phyloP scores from a whole-genome alignment of 2,888 invertebrate species.

The Andrena haemorrhoa region DNA sequence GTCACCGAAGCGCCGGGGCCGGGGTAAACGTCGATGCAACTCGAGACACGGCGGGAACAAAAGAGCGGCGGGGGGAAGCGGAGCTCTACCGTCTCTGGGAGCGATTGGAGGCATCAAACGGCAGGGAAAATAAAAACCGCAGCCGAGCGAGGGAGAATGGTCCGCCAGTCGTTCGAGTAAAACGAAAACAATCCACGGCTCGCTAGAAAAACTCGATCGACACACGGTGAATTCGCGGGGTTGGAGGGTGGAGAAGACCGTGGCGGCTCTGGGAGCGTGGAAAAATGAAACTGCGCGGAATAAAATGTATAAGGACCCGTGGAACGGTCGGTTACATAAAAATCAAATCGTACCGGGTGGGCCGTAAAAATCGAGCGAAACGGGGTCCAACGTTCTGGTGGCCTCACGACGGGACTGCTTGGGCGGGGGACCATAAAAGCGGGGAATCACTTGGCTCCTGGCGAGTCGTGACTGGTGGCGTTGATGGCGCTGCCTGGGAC shows the following conservation, averaged over 20 bases:
- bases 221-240: conserved; percentile 6
- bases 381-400: conserved; percentile 10
- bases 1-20: neutral
- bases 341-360: neutral
- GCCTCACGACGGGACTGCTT: neutral
- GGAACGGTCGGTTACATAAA: conserved; percentile 1
- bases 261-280: neutral
- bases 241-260: neutral
- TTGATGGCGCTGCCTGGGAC: no score
- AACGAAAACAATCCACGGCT: conserved; percentile 41
- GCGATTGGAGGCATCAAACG: conserved; percentile 18
- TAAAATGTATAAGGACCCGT: conserved; percentile 18
- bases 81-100: no score
- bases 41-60: no score
- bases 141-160: neutral
- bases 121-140: conserved; percentile 24
- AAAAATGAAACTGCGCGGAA: conserved; percentile 22
- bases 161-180: conserved; percentile 7
- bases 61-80: no score
- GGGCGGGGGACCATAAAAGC: neutral
- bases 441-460: neutral
- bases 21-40: neutral
- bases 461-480: no score
- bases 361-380: conserved; percentile 18
- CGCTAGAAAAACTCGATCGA: conserved; percentile 31